These are phyloP conservation scores for Pterophyllum scalare DNA, from an alignment of 2,113 vertebrate genomes.

Conservation along the genomic window DNA sequence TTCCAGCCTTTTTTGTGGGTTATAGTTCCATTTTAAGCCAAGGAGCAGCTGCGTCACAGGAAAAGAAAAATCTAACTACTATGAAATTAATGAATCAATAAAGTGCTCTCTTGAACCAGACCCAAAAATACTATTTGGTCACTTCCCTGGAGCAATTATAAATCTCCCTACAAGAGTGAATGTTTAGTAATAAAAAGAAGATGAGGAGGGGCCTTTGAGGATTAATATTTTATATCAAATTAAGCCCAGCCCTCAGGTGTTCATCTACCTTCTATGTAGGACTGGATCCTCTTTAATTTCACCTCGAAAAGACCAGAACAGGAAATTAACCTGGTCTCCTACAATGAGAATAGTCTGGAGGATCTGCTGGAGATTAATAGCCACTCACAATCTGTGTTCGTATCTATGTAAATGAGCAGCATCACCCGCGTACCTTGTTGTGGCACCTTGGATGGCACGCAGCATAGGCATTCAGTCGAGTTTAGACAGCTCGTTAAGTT, in stretches of 20 bases:
- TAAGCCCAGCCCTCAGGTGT: conserved; percentile 49
- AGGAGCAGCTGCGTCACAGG: neutral
- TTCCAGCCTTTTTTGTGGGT: neutral
- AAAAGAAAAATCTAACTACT: conserved; percentile 12
- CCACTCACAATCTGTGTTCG: conserved; percentile 20
- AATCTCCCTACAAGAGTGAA: conserved; percentile 34
- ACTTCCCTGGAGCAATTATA: conserved; percentile 41
- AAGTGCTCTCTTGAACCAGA: conserved; percentile 2
- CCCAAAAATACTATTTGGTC: conserved; percentile 44
- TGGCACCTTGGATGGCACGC: conserved; percentile 22
- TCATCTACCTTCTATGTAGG: conserved; percentile 31
- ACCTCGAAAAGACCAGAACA: conserved; percentile 34
- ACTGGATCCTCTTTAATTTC: conserved; percentile 34
- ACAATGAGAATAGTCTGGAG: neutral
- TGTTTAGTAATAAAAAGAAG: conserved; percentile 52
- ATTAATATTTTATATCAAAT: conserved; percentile 65
- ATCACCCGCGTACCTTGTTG: conserved; percentile 24
- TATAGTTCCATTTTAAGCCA: neutral
- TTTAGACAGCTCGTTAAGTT: conserved; percentile 66
- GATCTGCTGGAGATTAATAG: conserved; percentile 43
- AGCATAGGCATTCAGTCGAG: conserved; percentile 23
- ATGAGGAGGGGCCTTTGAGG: conserved; percentile 6
- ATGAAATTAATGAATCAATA: conserved; percentile 33
- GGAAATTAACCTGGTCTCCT: conserved; percentile 54
- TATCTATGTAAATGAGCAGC: conserved; percentile 59